Evolutionary conservation across 2,113 vertebrate genomes (phyloP).

Genomic region (Myotis brandtii): DNA sequence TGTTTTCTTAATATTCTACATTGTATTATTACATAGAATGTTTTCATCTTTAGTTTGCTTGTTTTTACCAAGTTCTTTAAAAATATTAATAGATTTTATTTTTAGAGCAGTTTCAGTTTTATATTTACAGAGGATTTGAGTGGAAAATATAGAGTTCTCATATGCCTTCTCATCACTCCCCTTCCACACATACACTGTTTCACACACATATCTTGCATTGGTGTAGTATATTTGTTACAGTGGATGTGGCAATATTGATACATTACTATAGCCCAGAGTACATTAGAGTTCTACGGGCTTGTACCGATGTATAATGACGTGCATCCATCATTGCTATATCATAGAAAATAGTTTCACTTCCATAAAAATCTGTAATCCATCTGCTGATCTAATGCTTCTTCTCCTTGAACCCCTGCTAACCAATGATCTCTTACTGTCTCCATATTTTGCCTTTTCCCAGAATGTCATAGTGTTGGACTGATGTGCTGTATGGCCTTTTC

Average conservation of each 20-base stretch:
- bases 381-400: not conserved
- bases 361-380: not conserved
- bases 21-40: not conserved
- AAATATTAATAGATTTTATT: not conserved
- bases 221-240: not conserved
- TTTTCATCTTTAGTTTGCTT: slow-evolving; percentile 23
- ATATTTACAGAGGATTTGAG: not conserved
- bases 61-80: not conserved
- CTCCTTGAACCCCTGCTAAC: not conserved
- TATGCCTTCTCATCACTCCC: not conserved
- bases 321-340: not conserved
- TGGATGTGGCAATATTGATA: not conserved
- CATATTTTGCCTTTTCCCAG: not conserved
- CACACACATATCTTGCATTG: not conserved
- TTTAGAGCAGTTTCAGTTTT: not conserved
- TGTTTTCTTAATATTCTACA: not conserved
- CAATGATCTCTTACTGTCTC: not conserved
- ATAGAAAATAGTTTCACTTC: not conserved
- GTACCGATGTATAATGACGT: not conserved
- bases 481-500: not conserved
- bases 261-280: not conserved
- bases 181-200: not conserved
- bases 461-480: not conserved
- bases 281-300: not conserved
- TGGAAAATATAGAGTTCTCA: not conserved